Conservation (phyloP, 1,140 invertebrate genomes). For the Caenorhabditis remanei region DNA sequence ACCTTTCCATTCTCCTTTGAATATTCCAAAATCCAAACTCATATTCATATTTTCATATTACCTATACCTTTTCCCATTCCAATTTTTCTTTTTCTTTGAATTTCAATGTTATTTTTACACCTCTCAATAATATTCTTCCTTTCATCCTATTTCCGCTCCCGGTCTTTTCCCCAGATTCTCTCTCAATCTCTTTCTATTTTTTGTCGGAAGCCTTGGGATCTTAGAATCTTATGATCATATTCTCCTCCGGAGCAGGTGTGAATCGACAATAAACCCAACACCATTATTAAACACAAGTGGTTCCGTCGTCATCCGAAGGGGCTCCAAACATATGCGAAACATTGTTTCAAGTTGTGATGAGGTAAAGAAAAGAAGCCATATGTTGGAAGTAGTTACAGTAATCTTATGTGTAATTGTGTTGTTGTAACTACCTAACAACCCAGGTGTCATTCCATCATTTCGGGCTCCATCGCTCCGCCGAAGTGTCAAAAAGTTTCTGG, state of each 20-base stretch:
- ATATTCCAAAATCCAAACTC: background rate
- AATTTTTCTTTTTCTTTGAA: background rate
- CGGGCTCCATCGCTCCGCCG: background rate
- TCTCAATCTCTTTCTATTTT: background rate
- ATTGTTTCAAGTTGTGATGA: conserved; percentile 34
- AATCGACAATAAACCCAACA: conserved; percentile 20
- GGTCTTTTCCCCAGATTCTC: background rate
- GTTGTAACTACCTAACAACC: conserved; percentile 4
- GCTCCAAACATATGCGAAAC: background rate
- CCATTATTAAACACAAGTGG: background rate
- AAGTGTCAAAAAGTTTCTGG: background rate
- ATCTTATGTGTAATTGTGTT: background rate
- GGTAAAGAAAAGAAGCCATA: background rate
- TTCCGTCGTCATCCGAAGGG: background rate
- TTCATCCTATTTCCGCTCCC: background rate
- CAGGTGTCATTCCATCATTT: background rate
- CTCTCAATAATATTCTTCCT: no score
- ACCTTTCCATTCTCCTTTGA: no score
- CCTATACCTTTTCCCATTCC: background rate
- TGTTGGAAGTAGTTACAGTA: background rate
- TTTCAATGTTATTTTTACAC: background rate
- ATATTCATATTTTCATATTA: background rate
- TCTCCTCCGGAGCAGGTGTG: conserved; percentile 7
- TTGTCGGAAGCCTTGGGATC: background rate
- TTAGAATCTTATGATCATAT: background rate